Evolutionary conservation across 64 coral and sea anemone genomes (phyloP), one percentile per base, ranked within the genome.

Genomic region (Montipora cactus): DNA sequence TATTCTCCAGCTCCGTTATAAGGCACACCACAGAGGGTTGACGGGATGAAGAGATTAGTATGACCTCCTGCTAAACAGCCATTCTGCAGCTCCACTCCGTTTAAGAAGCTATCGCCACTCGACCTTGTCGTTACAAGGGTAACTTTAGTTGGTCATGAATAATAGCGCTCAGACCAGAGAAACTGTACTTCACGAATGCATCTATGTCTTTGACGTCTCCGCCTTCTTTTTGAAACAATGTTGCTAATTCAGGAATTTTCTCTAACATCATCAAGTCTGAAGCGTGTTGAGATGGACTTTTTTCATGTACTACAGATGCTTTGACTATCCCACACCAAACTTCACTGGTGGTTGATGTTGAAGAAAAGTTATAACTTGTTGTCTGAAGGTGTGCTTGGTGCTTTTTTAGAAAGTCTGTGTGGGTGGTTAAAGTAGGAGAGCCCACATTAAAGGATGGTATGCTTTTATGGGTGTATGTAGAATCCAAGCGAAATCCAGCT

Each of bases 321-420:
- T 94, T 90, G 1, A 94, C 93, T 69, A 81, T 73, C 47, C 93
- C 87, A 70, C 11, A 25, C 44, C 93, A 85, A 12, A 89, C 93
- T 84, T 94, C 79, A 18, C 79, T 90, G 16, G 87, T 89, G 44
- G 59, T 94, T 44, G 93, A 83, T 20, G 87, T 89, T 81, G 10
- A 62, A n/a, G 79, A 64, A 21, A 94, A 94, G 28, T 90, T 94
- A 22, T 90, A 94, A 48, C 87, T 94, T 15, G 87, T 84, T 75
- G 84, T 88, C 70, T 93, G 87, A 55, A 94, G 79, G 61, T 89
- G 79, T 66, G 87, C 58, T 19, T 52, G 55, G 49, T 94, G 70
- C 76, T 89, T 94, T 14, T 94, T 94, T 1, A 94, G 79, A 67
- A 94, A 94, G 76, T 94, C 93, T 2, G 93, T 94, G 49, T 89